Conservation (phyloP, 2,797 vertebrate genomes). For the Morus bassanus region DNA sequence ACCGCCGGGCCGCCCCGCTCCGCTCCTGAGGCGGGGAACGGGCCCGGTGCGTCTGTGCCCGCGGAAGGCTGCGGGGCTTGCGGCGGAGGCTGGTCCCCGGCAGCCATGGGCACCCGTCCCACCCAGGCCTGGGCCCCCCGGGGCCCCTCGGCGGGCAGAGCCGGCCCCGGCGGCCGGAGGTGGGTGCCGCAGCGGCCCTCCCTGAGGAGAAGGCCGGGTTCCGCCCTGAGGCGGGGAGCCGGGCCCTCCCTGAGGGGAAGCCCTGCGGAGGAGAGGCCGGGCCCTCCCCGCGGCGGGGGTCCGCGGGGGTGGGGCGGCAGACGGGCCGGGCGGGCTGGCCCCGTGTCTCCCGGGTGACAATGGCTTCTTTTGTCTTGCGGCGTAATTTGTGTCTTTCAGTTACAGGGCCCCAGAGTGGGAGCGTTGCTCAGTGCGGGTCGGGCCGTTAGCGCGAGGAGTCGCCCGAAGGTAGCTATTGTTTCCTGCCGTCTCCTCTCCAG, state of each 20-base stretch:
- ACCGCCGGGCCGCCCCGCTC: not conserved
- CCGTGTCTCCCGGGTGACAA: slow-evolving; percentile 20
- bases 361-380: slow-evolving; percentile 43
- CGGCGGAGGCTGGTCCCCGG: not conserved
- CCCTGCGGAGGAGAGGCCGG: not conserved
- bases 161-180: not conserved
- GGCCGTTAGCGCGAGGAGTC: not conserved
- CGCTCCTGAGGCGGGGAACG: not conserved
- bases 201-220: not conserved
- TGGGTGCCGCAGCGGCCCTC: not conserved
- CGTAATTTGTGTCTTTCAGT: not conserved
- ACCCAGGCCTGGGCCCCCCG: not conserved
- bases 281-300: not conserved
- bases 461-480: slow-evolving; percentile 34
- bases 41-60: not conserved
- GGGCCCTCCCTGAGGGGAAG: not conserved
- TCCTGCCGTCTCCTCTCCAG: not conserved
- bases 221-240: not conserved
- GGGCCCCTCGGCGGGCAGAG: not conserved
- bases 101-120: not conserved
- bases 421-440: slow-evolving; percentile 1
- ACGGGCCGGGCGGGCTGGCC: not conserved
- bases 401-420: slow-evolving; percentile 12
- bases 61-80: not conserved
- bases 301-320: not conserved